Conservation (phyloP, 2,797 vertebrate species). For the Accipiter badius region DNA sequence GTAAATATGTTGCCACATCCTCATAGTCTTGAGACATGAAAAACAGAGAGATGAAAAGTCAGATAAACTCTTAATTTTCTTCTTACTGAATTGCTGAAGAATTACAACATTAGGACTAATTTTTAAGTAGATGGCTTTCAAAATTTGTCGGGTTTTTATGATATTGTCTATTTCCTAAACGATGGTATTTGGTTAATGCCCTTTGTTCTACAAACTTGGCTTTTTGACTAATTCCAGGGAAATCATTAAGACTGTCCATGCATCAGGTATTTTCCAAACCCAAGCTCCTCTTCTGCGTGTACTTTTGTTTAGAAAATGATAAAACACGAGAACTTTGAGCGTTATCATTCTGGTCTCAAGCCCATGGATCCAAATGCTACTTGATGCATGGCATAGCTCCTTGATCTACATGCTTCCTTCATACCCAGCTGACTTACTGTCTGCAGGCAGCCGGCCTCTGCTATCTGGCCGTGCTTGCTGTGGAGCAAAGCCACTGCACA, state of each 20-base stretch:
- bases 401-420: background rate
- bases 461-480: background rate
- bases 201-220: background rate
- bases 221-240: background rate
- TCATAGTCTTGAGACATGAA: background rate
- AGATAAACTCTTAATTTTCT: background rate
- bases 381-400: background rate
- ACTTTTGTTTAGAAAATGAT: background rate
- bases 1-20: background rate
- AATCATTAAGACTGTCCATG: background rate
- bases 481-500: background rate
- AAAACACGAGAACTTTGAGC: background rate
- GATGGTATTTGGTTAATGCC: background rate
- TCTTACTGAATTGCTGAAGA: background rate
- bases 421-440: background rate
- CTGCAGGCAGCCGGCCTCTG: background rate
- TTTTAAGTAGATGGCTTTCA: background rate
- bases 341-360: background rate
- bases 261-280: background rate
- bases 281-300: background rate
- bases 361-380: background rate
- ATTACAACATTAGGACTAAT: background rate
- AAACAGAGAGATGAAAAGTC: background rate
- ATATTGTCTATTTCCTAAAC: background rate
- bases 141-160: background rate